These are phyloP conservation scores for Tiaroga cobitis DNA, from an alignment of 2,797 vertebrate species.

Conservation along the genomic window DNA sequence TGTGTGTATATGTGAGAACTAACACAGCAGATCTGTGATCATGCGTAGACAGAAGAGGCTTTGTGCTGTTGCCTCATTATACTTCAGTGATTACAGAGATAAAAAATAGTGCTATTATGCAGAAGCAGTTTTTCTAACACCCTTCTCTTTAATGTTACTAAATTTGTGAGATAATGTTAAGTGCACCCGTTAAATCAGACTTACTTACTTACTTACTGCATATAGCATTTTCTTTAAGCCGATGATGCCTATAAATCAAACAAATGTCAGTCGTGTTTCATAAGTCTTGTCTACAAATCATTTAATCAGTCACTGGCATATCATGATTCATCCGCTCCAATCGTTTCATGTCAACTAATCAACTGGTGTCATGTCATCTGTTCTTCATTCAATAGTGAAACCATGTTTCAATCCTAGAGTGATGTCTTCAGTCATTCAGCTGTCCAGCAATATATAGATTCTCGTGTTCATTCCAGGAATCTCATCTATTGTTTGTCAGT, in stretches of 20 bases:
- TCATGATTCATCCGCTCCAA: not conserved
- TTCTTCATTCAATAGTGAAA: not conserved
- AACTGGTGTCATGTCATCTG: not conserved
- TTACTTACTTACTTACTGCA: no score
- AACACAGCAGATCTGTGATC: not conserved
- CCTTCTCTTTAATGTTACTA: not conserved
- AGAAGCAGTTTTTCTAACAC: not conserved
- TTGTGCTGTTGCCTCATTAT: constrained; percentile 5
- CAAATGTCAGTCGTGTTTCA: constrained; percentile 4
- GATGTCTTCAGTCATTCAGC: constrained; percentile 15
- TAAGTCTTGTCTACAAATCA: not conserved
- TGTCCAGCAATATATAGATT: not conserved
- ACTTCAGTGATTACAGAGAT: not conserved
- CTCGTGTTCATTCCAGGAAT: not conserved
- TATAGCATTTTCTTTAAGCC: not conserved
- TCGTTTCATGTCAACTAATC: not conserved
- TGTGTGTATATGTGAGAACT: not conserved
- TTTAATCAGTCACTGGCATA: not conserved
- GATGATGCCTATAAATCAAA: constrained; percentile 2
- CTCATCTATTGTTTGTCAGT: constrained; percentile 17
- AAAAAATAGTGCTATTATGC: not conserved
- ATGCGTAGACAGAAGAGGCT: not conserved
- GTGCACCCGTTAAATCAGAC: not conserved
- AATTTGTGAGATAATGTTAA: not conserved
- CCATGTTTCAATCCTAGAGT: not conserved